These are phyloP conservation scores for Mythimna impura DNA, from an alignment of 2,888 invertebrate species.

Conservation along the genomic window DNA sequence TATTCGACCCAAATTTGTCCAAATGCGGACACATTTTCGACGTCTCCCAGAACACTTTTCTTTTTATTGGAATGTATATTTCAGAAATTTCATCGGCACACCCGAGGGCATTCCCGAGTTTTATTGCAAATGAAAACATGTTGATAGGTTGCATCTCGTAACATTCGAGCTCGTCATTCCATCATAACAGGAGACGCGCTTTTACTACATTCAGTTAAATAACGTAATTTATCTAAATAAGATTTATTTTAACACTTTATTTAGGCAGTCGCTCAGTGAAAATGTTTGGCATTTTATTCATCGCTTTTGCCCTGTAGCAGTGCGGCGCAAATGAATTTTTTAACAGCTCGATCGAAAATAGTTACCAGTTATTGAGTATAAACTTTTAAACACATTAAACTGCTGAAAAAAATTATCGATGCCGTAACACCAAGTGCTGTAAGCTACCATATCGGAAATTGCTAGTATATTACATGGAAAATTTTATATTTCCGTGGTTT, in stretches of 20 bases:
- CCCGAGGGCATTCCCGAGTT: slow-evolving; percentile 68
- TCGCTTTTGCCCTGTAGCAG: slow-evolving; percentile 7
- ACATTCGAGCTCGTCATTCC: slow-evolving; percentile 56
- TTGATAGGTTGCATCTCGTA: slow-evolving; percentile 73
- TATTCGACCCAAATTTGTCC: slow-evolving; percentile 85
- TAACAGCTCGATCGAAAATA: slow-evolving; percentile 50
- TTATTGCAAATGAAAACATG: slow-evolving; percentile 78
- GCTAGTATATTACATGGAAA: slow-evolving; percentile 81
- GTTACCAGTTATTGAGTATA: slow-evolving; percentile 37
- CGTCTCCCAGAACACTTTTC: slow-evolving; percentile 79
- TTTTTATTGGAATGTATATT: slow-evolving; percentile 85
- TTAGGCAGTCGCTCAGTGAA: slow-evolving; percentile 1
- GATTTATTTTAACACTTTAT: slow-evolving; percentile 30
- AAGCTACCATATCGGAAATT: slow-evolving; percentile 79
- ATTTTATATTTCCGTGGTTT: slow-evolving; percentile 84
- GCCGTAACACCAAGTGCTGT: slow-evolving; percentile 51
- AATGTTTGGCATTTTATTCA: slow-evolving; percentile 16
- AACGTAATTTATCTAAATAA: slow-evolving; percentile 34
- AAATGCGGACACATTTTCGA: slow-evolving; percentile 84
- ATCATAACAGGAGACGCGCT: slow-evolving; percentile 51
- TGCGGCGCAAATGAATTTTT: slow-evolving; percentile 30
- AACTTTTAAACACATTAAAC: slow-evolving; percentile 50
- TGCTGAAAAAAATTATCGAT: slow-evolving; percentile 44
- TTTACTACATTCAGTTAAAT: slow-evolving; percentile 44
- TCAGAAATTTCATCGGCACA: slow-evolving; percentile 77